phyloP scores from a whole-genome alignment of 2,797 vertebrate genomes.

The Coccyzus lansbergi region DNA sequence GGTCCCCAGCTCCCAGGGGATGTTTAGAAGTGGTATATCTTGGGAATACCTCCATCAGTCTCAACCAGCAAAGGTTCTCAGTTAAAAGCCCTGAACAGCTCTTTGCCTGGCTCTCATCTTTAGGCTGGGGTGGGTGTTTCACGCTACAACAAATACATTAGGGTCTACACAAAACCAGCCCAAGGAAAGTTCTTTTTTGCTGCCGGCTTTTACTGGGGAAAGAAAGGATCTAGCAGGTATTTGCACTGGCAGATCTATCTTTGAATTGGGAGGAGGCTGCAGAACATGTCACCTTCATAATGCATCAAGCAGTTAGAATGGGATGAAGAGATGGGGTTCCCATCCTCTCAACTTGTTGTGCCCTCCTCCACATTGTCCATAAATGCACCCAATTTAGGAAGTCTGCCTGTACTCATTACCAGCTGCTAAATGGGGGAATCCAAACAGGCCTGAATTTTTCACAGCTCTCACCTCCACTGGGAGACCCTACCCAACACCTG shows the following conservation, averaged over 20 bases:
- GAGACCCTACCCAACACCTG: neutral
- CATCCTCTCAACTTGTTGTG: neutral
- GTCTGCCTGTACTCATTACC: neutral
- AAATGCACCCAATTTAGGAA: neutral
- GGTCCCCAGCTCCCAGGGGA: neutral
- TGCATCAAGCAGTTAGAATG: neutral
- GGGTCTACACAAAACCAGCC: neutral
- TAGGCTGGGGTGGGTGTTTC: neutral
- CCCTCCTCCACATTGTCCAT: neutral
- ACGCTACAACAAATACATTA: neutral
- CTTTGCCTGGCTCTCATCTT: neutral
- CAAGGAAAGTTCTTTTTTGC: neutral
- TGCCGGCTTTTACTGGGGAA: neutral
- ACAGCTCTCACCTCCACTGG: neutral
- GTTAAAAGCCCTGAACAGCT: neutral
- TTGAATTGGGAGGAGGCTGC: neutral
- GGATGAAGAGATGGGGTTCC: neutral
- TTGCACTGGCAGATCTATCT: neutral
- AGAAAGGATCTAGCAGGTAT: neutral
- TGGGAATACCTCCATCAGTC: neutral
- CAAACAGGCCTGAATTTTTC: neutral
- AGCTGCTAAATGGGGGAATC: neutral
- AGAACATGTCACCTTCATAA: neutral
- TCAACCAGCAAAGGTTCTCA: neutral
- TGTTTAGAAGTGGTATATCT: neutral